Percentiles rank a stretch among this genome's conserved stretches.
phyloP scores from a whole-genome alignment of 2,113 vertebrate genomes.

The cattle (Bos taurus) region ARS-UCD2.0 NC_037345.1:10680501-10681000 shows the following conservation, averaged over 20 bases:
- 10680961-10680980: background rate
- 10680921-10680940: background rate
- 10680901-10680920: background rate
- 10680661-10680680: background rate
- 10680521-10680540: background rate
- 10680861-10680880: background rate
- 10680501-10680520: background rate
- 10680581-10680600: background rate
- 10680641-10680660: background rate
- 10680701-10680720: background rate
- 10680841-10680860: background rate
- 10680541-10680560: background rate
- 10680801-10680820: background rate
- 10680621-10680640: background rate
- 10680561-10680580: background rate
- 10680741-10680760: background rate
- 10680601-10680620: background rate
- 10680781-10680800: background rate
- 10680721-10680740: background rate
- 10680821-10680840: background rate
- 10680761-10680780: background rate
- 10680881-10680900: background rate
- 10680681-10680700: background rate
- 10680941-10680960: background rate
- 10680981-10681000: background rate